phyloP scores from a whole-genome alignment of 2,888 invertebrate species.

The Dasysyrphus tricinctus region DNA sequence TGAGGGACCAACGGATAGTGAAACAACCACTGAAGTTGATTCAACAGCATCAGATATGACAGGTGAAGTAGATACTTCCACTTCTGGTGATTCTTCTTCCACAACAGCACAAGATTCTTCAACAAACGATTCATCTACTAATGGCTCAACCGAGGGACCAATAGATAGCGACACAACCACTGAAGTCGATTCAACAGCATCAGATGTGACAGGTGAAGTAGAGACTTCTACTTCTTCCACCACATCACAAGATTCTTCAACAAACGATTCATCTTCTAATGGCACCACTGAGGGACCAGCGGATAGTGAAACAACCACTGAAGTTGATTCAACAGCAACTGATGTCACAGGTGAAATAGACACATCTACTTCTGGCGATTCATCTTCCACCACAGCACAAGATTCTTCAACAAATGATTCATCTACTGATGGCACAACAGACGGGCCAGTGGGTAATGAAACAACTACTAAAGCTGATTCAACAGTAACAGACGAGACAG shows the following conservation, averaged over 20 bases:
- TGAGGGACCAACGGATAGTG: background rate
- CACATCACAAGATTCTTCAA: background rate
- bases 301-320: background rate
- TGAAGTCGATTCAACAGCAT: no score
- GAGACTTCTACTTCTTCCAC: no score
- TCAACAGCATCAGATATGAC: background rate
- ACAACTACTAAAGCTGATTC: background rate
- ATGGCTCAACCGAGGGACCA: background rate
- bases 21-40: background rate
- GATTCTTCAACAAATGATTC: background rate
- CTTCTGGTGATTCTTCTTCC: background rate
- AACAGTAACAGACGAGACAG: background rate
- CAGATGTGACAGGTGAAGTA: no score
- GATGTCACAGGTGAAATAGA: background rate
- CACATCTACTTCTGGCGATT: background rate
- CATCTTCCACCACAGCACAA: background rate
- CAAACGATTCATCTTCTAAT: background rate
- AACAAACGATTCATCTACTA: no score
- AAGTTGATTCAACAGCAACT: background rate
- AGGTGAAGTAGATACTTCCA: background rate
- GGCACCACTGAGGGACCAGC: background rate
- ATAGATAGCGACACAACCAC: no score
- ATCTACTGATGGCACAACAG: background rate
- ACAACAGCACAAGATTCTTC: background rate
- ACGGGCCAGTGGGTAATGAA: background rate